Evolutionary conservation across 2,797 vertebrate genomes (phyloP).

Genomic region (Poeciliopsis turneri): DNA sequence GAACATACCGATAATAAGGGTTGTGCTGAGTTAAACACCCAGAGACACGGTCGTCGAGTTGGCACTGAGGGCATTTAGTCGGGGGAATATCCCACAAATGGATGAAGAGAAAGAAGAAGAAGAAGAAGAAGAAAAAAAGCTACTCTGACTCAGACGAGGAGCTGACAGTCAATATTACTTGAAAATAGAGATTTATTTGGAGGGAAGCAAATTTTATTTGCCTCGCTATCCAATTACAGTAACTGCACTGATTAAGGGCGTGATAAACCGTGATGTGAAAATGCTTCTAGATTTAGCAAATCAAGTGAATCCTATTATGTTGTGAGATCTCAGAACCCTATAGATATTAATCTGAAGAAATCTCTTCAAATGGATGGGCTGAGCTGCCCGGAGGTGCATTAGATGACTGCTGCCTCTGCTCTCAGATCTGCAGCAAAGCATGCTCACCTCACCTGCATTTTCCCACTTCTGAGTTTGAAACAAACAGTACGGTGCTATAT

Average conservation of each 20-base stretch:
- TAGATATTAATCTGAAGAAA: constrained; percentile 32
- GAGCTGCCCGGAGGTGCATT: constrained; percentile 10
- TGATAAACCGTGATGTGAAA: constrained; percentile 13
- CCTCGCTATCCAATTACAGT: constrained; percentile 17
- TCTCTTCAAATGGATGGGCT: constrained; percentile 31
- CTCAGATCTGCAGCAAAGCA: constrained; percentile 15
- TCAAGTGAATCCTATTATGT: constrained; percentile 28
- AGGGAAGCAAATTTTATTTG: constrained; percentile 23
- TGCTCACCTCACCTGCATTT: constrained; percentile 20
- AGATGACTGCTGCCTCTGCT: not conserved
- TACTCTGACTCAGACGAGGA: constrained; percentile 22
- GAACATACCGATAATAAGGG: too few relatives aligned
- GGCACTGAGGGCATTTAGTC: constrained; percentile 11
- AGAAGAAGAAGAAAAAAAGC: not conserved
- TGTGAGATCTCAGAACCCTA: constrained; percentile 28
- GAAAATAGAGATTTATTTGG: constrained; percentile 30
- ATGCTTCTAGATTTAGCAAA: constrained; percentile 32
- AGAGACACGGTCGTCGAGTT: too few relatives aligned
- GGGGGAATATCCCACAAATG: constrained; percentile 24
- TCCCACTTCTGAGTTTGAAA: constrained; percentile 18
- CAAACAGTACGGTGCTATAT: not conserved
- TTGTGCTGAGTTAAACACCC: too few relatives aligned
- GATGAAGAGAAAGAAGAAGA: not conserved
- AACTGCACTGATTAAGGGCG: constrained; percentile 27
- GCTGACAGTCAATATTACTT: constrained; percentile 22